Base-by-base conservation (phyloP, 2,113 vertebrate genomes). In the Epinephelus fuscoguttatus region DNA sequence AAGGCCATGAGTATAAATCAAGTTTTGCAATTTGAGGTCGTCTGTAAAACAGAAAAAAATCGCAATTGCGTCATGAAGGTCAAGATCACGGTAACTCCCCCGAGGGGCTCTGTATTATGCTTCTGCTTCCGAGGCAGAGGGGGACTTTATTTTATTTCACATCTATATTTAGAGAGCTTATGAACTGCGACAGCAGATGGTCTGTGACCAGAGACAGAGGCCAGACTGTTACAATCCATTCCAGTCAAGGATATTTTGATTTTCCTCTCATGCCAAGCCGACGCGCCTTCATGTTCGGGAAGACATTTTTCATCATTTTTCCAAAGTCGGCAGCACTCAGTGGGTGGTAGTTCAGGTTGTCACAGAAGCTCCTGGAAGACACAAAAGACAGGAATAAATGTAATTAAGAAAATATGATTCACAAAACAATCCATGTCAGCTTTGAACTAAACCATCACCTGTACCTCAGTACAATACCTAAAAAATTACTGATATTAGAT, bases 241-340 rank as follows among this genome's bases (percentile, higher is more conserved):
- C 84, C 92, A 94, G 80, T 83, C 92, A 99, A 99, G 98, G 98
- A 99, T 99, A 99, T 99, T 99, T 99, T 71, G 98, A 99, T 97
- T 99, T 99, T 93, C 98, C 98, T 95, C 98, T 97, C 92, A 98
- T 99, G 96, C 98, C 98, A 81, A 99, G 97, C 85, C 98, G 97
- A 83, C 98, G 98, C 18, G 98, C 98, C 95, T 99, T 99, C 98
- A 99, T 99, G 94, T 99, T 99, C 55, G 98, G 98, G 96, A 99
- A 99, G 88, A 99, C 97, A 19, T 99, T 99, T 95, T 99, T 99
- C 98, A 99, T 99, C 91, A 99, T 99, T 96, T 99, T 99, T 80
- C 98, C 98, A 84, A 99, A 99, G 93, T 99, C 98, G 76, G 98
- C 98, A 82, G 98, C 98, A 92, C 98, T 99, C 94, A 99, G 95